Percentiles rank a stretch among this genome's conserved stretches.
phyloP scores from a whole-genome alignment of 2,888 invertebrate genomes.

The Caenorhabditis auriculariae region DNA sequence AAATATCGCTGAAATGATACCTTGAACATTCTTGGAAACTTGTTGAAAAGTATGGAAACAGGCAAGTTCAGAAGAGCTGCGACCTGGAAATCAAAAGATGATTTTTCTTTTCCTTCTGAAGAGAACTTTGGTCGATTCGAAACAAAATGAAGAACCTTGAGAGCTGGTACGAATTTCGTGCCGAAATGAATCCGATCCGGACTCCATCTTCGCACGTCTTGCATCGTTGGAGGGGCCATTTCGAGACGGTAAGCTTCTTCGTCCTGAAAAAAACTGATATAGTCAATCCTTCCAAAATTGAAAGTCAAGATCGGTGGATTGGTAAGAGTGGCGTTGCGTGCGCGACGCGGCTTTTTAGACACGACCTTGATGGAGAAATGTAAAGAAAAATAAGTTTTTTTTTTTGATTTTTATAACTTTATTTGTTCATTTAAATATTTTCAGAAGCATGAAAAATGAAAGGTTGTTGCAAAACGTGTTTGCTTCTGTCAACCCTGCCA shows the following conservation, averaged over 20 bases:
- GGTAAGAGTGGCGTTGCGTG: too few species aligned
- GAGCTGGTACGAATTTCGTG: conserved; percentile 48
- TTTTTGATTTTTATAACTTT: too few species aligned
- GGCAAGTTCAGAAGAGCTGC: conserved; percentile 27
- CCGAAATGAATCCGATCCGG: conserved; percentile 46
- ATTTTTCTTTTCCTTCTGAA: too few species aligned
- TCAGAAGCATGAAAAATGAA: neutral
- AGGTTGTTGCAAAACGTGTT: neutral
- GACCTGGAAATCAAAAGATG: too few species aligned
- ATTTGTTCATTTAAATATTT: too few species aligned
- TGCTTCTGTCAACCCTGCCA: too few species aligned
- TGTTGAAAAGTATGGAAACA: conserved; percentile 43
- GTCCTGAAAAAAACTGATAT: conserved; percentile 21
- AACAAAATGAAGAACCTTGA: conserved; percentile 33
- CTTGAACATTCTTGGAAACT: conserved; percentile 52
- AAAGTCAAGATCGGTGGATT: too few species aligned
- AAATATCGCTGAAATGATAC: too few species aligned
- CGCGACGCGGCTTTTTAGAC: too few species aligned
- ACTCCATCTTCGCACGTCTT: conserved; percentile 55
- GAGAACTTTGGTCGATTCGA: neutral
- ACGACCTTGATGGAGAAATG: too few species aligned
- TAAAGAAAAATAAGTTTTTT: too few species aligned
- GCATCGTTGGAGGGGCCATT: conserved; percentile 40
- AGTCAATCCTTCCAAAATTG: too few species aligned
- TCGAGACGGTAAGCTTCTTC: conserved; percentile 50